phyloP scores from a whole-genome alignment of 2,888 invertebrate genomes.

The Copidosoma aretas region DNA sequence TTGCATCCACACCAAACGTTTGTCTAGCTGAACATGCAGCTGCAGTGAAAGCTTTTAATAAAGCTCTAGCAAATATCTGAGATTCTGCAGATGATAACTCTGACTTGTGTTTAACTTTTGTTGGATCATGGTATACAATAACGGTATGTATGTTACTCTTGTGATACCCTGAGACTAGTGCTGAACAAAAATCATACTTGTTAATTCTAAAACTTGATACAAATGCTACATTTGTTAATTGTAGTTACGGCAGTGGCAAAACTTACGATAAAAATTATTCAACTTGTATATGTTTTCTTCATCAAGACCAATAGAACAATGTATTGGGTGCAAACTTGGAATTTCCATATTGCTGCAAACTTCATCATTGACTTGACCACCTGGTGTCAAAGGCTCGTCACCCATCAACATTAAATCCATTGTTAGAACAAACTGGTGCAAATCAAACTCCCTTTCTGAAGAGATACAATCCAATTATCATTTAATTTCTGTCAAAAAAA shows the following conservation, averaged over 20 bases:
- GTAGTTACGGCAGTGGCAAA: neutral
- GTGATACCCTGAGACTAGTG: slow-evolving; percentile 33
- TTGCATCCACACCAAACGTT: slow-evolving; percentile 73
- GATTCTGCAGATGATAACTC: slow-evolving; percentile 66
- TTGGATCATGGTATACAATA: slow-evolving; percentile 73
- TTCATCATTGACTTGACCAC: slow-evolving; percentile 55
- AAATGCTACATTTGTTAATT: neutral
- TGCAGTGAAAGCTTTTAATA: slow-evolving; percentile 77
- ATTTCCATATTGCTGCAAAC: slow-evolving; percentile 66
- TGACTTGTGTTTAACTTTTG: slow-evolving; percentile 72
- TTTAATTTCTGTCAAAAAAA: slow-evolving; percentile 7
- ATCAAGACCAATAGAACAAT: slow-evolving; percentile 73
- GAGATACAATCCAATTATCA: slow-evolving; percentile 20
- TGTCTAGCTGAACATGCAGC: slow-evolving; percentile 80
- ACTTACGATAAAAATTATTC: slow-evolving; percentile 77
- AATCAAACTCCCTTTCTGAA: slow-evolving; percentile 67
- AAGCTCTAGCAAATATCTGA: slow-evolving; percentile 74
- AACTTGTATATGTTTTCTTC: slow-evolving; percentile 71
- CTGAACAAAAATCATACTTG: slow-evolving; percentile 29
- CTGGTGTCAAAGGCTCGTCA: slow-evolving; percentile 68
- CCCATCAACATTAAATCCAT: slow-evolving; percentile 75
- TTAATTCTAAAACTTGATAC: neutral
- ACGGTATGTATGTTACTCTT: slow-evolving; percentile 74
- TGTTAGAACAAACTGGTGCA: slow-evolving; percentile 71
- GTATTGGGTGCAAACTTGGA: slow-evolving; percentile 78